Percentiles rank a stretch among this genome's conserved stretches.
Evolutionary conservation across 2,113 vertebrate genomes (phyloP).

Genomic region (Tympanuchus pallidicinctus): DNA sequence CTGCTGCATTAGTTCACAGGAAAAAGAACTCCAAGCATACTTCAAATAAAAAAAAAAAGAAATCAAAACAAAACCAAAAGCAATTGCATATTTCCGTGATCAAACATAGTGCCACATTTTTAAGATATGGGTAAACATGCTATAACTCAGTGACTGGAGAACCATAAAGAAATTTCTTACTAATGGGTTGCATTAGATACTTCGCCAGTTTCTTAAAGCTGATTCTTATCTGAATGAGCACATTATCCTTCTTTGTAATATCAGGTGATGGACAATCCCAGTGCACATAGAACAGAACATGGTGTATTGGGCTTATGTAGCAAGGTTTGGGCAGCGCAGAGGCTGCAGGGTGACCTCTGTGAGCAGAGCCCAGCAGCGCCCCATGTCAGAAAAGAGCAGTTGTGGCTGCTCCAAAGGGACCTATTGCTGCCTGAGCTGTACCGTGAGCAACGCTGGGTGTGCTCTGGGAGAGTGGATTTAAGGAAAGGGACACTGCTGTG

Average conservation of each 20-base stretch:
- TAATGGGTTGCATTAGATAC: not conserved
- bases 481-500: not conserved
- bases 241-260: not conserved
- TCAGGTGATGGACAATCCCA: not conserved
- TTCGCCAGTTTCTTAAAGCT: not conserved
- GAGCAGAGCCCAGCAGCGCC: not conserved
- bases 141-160: not conserved
- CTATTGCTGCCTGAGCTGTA: not conserved
- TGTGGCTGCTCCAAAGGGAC: not conserved
- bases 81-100: not conserved
- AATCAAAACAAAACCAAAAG: not conserved
- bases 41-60: not conserved
- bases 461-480: not conserved
- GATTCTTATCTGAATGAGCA: not conserved
- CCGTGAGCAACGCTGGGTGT: not conserved
- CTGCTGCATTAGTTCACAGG: not conserved
- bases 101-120: not conserved
- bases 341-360: not conserved
- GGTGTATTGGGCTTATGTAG: not conserved
- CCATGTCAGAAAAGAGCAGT: not conserved
- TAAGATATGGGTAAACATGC: accelerated
- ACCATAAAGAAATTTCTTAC: not conserved
- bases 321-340: not conserved
- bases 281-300: not conserved
- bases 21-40: not conserved